Percentiles rank a stretch among this genome's conserved stretches.
These are phyloP conservation scores for Eupithecia subumbrata DNA, from an alignment of 2,888 invertebrate genomes.

Conservation along the genomic window DNA sequence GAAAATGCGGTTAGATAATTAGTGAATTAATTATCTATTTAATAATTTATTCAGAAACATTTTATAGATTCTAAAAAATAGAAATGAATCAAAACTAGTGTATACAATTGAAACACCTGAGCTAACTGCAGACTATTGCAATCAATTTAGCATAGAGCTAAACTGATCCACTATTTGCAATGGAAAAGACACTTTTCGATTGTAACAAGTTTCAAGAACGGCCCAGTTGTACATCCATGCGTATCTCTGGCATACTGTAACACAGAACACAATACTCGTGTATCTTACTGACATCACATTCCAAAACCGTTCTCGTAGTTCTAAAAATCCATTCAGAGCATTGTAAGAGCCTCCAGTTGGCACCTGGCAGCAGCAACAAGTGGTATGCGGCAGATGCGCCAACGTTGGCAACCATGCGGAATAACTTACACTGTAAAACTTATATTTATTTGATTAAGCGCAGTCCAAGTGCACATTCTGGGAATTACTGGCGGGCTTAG, in stretches of 20 bases:
- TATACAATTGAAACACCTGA: neutral
- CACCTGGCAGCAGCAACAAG: slow-evolving; percentile 31
- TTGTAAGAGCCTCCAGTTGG: slow-evolving; percentile 14
- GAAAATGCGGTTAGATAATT: neutral
- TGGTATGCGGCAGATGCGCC: slow-evolving; percentile 34
- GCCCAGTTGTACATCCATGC: neutral
- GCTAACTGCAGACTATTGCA: neutral
- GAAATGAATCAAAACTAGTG: neutral
- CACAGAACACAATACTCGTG: neutral
- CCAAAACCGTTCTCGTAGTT: neutral
- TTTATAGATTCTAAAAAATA: neutral
- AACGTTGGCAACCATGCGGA: slow-evolving; percentile 33
- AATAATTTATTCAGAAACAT: neutral
- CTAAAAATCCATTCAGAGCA: slow-evolving; percentile 1
- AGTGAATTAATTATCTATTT: too few species aligned
- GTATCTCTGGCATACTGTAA: neutral
- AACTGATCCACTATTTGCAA: neutral
- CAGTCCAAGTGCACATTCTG: slow-evolving; percentile 6
- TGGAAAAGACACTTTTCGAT: neutral
- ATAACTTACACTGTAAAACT: slow-evolving; percentile 29
- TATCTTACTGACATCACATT: neutral
- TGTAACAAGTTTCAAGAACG: neutral
- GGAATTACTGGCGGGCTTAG: neutral
- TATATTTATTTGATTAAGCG: slow-evolving; percentile 21
- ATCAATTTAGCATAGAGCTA: neutral